Base-by-base conservation (phyloP, 2,113 vertebrate genomes). In the Diphyllodes magnificus region DNA sequence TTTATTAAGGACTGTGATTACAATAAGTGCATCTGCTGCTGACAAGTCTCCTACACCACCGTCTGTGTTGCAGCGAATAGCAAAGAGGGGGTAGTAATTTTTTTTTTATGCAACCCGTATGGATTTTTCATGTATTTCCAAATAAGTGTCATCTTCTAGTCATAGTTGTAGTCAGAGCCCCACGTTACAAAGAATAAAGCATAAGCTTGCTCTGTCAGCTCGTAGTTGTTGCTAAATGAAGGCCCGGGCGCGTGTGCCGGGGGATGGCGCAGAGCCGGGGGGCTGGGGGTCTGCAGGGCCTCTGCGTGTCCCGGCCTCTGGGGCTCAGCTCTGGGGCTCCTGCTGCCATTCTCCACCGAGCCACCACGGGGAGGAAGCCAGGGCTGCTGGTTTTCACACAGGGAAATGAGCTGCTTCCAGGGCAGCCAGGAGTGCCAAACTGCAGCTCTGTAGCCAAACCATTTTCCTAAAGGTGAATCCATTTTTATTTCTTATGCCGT, bases 381-480 rank as follows among this genome's bases (percentile, higher is more conserved):
- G 50, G 63, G 11, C 65, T 68, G 18, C 82, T 77, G 71, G 3
- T 47, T 47, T 37, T 18, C 65, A 10, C 86, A 28, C 69, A 16
- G 60, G 80, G 72, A 78, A 85, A 49, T 30, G 37, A 92, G 63
- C 95, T 92, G 68, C 76, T 82, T 23, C 50, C 68, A 51, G 92
- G 87, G 71, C 54, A 94, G 54, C 76, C 28, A 40, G 35, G 30
- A 82, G 22, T 33, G 12, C 88, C 92, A 95, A 95, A 97, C 79
- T 61, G 69, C 96, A 97, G 91, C 95, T 92, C 92, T 64, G 35
- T 28, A 82, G 64, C 66, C 40, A 93, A 84, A 96, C 92, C 80
- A 2, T 94, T 91, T 96, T 94, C 97, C 95, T 95, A 97, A 97
- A 97, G 95, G 97, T 97, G 92, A 96, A 97, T 98, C 92, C 66